A percentile compares a stretch with the other conserved stretches of the same genome.
Evolutionary conservation across 2,797 vertebrate species (phyloP).

Genomic region (Macrochelys suwanniensis): DNA sequence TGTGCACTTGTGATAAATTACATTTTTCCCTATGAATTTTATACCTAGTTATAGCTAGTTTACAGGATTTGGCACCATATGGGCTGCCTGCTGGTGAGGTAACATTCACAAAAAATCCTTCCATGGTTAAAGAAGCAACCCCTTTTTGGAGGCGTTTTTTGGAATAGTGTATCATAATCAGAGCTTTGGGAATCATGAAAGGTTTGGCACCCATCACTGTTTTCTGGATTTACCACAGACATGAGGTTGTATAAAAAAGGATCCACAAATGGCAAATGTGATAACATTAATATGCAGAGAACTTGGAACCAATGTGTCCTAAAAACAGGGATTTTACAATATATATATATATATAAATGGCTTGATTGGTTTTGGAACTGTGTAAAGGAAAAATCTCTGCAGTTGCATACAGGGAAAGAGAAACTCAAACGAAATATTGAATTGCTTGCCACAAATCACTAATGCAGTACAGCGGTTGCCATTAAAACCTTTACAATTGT

Average conservation of each 20-base stretch:
- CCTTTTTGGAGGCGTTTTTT: constrained; percentile 59
- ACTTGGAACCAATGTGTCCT: neutral
- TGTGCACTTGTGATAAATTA: constrained; percentile 82
- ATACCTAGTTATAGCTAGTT: constrained; percentile 79
- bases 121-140: constrained; percentile 29
- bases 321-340: neutral
- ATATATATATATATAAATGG: neutral
- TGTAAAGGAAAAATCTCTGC: constrained; percentile 37
- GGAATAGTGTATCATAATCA: constrained; percentile 37
- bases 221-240: constrained; percentile 52
- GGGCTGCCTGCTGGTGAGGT: constrained; percentile 61
- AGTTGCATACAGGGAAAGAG: neutral
- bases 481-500: neutral
- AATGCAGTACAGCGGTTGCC: neutral
- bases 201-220: constrained; percentile 60
- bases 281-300: constrained; percentile 38
- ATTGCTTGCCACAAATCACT: neutral
- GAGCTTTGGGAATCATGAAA: constrained; percentile 66
- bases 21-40: constrained; percentile 76
- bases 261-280: constrained; percentile 55
- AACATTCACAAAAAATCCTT: constrained; percentile 19
- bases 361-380: neutral
- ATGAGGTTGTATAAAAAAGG: constrained; percentile 53
- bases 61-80: constrained; percentile 78
- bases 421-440: neutral